These are phyloP conservation scores for Schizaphis graminum DNA, from an alignment of 2,888 invertebrate genomes.

Conservation along the genomic window DNA sequence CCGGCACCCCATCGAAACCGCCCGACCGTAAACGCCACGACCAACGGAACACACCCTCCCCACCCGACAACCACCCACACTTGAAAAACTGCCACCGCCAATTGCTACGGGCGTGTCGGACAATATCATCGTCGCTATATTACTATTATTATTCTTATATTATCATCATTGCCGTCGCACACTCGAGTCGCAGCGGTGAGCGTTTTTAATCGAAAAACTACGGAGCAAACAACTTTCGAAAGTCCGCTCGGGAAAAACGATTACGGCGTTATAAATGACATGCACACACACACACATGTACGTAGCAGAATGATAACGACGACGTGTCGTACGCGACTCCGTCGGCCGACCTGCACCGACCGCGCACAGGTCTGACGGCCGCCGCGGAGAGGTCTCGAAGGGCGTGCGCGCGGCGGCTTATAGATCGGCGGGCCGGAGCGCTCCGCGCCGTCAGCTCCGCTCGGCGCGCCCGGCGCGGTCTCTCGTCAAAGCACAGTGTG, in stretches of 20 bases:
- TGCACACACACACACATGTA: not conserved
- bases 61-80: not conserved
- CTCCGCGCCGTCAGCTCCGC: not conserved
- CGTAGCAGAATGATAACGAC: not conserved
- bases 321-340: not conserved
- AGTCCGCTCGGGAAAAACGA: not conserved
- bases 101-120: not conserved
- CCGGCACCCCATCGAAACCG: not conserved
- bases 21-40: too few relatives aligned
- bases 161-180: not conserved
- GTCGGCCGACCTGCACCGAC: not conserved
- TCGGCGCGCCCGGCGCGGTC: conserved; percentile 41
- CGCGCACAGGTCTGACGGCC: not conserved
- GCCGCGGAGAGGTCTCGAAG: not conserved
- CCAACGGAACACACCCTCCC: not conserved
- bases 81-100: not conserved
- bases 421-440: conserved; percentile 51
- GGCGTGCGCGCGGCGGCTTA: conserved; percentile 49
- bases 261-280: not conserved
- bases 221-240: not conserved
- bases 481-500: not conserved
- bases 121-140: not conserved
- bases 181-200: not conserved
- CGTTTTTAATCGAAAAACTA: not conserved
- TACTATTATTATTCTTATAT: too few relatives aligned